Evolutionary conservation across 1,140 invertebrate species (phyloP).

Genomic region (Telenomus remus): DNA sequence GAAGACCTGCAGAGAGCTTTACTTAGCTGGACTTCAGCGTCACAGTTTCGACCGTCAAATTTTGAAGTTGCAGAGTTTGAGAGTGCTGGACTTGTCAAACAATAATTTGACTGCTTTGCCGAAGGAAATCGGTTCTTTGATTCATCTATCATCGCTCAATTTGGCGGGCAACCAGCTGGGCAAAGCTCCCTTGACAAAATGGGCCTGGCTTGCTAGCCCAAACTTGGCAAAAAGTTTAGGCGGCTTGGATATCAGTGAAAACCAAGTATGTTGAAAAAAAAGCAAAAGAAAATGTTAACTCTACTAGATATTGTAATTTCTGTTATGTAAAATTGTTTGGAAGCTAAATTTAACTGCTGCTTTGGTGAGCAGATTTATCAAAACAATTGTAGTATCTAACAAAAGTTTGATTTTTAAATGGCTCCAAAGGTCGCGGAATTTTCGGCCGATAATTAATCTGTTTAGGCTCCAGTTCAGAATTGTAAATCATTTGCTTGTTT

Average conservation of each 20-base stretch:
- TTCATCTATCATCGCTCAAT: slow-evolving; percentile 81
- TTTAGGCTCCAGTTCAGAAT: background rate
- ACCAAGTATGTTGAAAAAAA: slow-evolving; percentile 74
- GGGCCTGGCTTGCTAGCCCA: slow-evolving; percentile 80
- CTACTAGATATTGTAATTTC: background rate
- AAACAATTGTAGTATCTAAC: slow-evolving; percentile 9
- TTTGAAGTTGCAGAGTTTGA: slow-evolving; percentile 79
- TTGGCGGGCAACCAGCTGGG: slow-evolving; percentile 83
- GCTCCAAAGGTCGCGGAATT: slow-evolving; percentile 38
- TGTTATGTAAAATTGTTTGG: background rate
- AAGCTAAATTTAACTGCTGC: no score
- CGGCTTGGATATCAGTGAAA: slow-evolving; percentile 79
- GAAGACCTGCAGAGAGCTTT: slow-evolving; percentile 77
- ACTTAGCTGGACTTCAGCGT: slow-evolving; percentile 78
- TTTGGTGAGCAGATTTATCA: no score
- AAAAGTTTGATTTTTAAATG: slow-evolving; percentile 26
- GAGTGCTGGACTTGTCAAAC: slow-evolving; percentile 83
- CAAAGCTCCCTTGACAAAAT: slow-evolving; percentile 73
- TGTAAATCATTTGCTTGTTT: background rate
- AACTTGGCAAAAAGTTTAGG: slow-evolving; percentile 75
- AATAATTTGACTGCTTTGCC: slow-evolving; percentile 86
- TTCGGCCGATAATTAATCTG: slow-evolving; percentile 30
- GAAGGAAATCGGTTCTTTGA: slow-evolving; percentile 81
- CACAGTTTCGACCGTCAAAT: slow-evolving; percentile 82
- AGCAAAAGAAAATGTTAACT: background rate